phyloP scores from a whole-genome alignment of 2,113 vertebrate genomes.

The Dermatemys mawii region DNA sequence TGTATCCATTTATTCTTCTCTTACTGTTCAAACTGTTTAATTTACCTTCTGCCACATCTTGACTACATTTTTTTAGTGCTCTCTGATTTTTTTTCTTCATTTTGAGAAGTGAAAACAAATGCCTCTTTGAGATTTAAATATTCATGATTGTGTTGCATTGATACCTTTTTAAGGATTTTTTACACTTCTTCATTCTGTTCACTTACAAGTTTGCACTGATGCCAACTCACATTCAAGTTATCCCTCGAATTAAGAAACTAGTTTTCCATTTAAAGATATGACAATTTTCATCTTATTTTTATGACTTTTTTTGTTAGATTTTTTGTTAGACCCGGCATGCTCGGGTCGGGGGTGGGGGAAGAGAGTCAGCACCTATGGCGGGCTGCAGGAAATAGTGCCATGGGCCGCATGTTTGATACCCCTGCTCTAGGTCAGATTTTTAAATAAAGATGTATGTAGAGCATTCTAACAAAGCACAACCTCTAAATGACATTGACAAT shows the following conservation, averaged over 20 bases:
- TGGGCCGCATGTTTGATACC: too few relatives aligned
- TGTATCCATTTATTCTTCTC: not conserved
- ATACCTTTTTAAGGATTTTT: not conserved
- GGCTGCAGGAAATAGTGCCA: too few relatives aligned
- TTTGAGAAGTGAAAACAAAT: not conserved
- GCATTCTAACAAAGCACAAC: not conserved
- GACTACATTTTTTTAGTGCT: not conserved
- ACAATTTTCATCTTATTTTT: not conserved
- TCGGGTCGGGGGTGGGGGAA: too few relatives aligned
- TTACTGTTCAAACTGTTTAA: not conserved
- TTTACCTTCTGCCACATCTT: not conserved
- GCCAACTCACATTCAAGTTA: not conserved
- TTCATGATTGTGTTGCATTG: not conserved
- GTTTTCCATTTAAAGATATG: rapidly evolving
- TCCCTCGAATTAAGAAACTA: not conserved
- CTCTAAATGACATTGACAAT: not conserved
- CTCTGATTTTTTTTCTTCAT: not conserved
- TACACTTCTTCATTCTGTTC: not conserved
- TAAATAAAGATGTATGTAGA: not conserved
- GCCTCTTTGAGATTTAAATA: not conserved
- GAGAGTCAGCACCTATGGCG: too few relatives aligned
- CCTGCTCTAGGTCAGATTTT: too few relatives aligned
- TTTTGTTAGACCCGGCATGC: too few relatives aligned
- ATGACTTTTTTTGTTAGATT: not conserved
- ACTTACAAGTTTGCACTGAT: not conserved